Conservation (phyloP, 1,140 invertebrate species). For the Papilio glaucus region DNA sequence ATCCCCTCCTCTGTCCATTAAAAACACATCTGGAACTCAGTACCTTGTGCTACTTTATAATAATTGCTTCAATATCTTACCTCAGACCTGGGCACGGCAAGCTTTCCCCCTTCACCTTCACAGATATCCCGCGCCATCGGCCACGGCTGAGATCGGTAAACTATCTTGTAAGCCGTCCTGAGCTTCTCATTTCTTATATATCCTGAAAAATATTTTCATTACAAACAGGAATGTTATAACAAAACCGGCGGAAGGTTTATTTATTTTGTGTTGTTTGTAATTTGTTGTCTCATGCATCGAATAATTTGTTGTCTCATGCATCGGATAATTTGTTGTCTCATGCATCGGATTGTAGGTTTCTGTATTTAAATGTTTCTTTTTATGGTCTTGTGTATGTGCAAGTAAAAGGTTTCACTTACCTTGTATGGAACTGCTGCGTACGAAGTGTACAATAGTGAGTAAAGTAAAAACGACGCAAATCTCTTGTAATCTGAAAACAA, state of each 20-base stretch:
- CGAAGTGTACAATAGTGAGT: background rate
- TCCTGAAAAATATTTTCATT: constrained; percentile 47
- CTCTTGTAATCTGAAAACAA: background rate
- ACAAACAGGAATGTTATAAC: background rate
- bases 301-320: too few species aligned
- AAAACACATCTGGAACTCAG: too few species aligned
- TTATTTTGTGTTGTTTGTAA: too few species aligned
- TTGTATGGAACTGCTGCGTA: background rate
- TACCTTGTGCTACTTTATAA: too few species aligned
- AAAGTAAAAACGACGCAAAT: background rate
- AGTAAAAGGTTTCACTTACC: background rate
- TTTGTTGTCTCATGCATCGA: too few species aligned
- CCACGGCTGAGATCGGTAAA: constrained; percentile 61
- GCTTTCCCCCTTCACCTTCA: constrained; percentile 49
- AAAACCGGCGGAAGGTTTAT: background rate
- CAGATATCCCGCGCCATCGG: constrained; percentile 52
- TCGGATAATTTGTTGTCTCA: too few species aligned
- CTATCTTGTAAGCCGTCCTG: constrained; percentile 54
- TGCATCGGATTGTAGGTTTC: too few species aligned
- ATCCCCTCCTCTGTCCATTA: too few species aligned
- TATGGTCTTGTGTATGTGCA: too few species aligned
- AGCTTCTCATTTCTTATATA: constrained; percentile 51
- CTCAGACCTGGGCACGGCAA: constrained; percentile 66
- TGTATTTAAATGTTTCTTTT: too few species aligned
- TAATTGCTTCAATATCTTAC: constrained; percentile 42